Conservation (phyloP, 92 coral and sea anemone species). For the Porites rus region DNA sequence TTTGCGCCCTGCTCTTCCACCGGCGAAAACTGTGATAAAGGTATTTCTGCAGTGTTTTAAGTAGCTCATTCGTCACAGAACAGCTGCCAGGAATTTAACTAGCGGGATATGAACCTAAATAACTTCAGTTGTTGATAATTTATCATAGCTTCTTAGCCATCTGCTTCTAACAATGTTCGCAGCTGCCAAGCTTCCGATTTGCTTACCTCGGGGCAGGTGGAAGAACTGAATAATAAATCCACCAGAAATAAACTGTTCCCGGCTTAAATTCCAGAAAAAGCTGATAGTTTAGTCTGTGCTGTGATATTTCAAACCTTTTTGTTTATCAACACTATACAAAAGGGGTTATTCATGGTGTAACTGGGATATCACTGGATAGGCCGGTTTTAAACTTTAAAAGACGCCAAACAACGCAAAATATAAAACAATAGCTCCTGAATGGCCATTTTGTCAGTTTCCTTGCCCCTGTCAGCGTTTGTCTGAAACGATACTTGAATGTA, state of each 20-base stretch:
- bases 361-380: not conserved
- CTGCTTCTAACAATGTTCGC: conserved; percentile 43
- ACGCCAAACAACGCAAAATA: conserved; percentile 33
- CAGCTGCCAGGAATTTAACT: conserved; percentile 36
- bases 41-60: conserved; percentile 1
- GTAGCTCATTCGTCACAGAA: conserved; percentile 5
- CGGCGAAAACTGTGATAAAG: not conserved
- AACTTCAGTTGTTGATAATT: conserved; percentile 24
- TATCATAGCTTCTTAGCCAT: conserved; percentile 30
- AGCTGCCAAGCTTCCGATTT: conserved; percentile 42
- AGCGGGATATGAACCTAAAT: conserved; percentile 24
- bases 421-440: conserved; percentile 18
- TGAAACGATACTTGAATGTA: not conserved
- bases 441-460: conserved; percentile 23
- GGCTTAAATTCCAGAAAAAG: not conserved
- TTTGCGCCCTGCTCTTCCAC: not conserved
- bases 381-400: conserved; percentile 40
- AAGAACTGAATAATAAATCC: conserved; percentile 26
- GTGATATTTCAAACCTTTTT: not conserved
- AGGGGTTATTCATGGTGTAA: not conserved
- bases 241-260: conserved; percentile 7
- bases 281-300: not conserved
- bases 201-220: conserved; percentile 41
- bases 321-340: not conserved
- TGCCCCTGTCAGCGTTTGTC: not conserved